These are phyloP conservation scores for Sesamia nonagrioides DNA, from an alignment of 1,140 invertebrate species.

Conservation along the genomic window DNA sequence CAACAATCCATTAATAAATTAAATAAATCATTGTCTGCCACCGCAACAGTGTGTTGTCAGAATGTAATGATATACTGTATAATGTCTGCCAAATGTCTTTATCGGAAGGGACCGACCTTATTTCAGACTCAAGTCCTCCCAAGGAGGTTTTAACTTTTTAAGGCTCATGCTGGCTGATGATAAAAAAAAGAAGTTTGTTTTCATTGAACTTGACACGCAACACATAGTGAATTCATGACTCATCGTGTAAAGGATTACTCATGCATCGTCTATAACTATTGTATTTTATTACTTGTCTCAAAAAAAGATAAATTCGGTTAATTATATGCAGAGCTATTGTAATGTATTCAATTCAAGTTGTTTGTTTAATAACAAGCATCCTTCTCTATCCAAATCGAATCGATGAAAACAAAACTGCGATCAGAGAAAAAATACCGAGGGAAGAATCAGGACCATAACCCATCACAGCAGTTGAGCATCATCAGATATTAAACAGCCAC, in stretches of 20 bases:
- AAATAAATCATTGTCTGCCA: conserved; percentile 12
- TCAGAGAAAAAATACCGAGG: too few species aligned
- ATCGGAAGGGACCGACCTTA: background rate
- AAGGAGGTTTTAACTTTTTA: background rate
- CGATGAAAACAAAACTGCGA: too few species aligned
- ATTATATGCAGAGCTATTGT: background rate
- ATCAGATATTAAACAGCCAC: too few species aligned
- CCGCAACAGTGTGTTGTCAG: background rate
- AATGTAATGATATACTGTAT: background rate
- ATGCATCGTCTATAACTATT: conserved; percentile 11
- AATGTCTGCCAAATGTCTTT: background rate
- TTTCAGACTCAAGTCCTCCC: background rate
- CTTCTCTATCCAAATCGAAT: too few species aligned
- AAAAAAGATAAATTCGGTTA: background rate
- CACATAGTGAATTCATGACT: background rate
- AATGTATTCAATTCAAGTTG: background rate
- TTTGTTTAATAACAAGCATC: background rate
- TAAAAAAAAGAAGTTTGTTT: conserved; percentile 6
- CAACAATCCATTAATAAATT: conserved; percentile 12
- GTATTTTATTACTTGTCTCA: background rate
- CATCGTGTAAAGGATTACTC: background rate
- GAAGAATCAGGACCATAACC: too few species aligned
- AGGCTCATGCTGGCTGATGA: background rate
- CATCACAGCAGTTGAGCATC: too few species aligned
- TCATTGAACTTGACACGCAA: conserved; percentile 1